A percentile compares a stretch with the other conserved stretches of the same genome.
Conservation (phyloP, 2,113 vertebrate genomes). For the Actinemys pallida region DNA sequence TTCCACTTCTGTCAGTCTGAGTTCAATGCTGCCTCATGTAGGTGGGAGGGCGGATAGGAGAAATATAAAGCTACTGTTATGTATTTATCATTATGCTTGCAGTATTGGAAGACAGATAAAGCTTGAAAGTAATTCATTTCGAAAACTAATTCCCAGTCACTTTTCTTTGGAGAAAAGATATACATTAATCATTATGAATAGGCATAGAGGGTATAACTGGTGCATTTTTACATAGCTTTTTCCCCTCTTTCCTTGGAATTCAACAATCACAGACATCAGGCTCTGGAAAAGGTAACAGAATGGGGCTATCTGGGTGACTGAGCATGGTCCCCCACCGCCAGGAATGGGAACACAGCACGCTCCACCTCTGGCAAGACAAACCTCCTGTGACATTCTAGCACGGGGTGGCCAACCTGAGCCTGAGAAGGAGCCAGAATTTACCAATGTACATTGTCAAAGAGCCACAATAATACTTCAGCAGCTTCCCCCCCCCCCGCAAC, state of each 20-base stretch:
- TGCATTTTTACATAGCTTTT: not conserved
- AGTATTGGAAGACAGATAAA: constrained; percentile 35
- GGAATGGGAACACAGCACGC: not conserved
- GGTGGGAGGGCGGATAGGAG: not conserved
- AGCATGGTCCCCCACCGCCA: not conserved
- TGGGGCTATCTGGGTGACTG: not conserved
- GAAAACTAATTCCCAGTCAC: constrained; percentile 61
- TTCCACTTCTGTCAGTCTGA: not conserved
- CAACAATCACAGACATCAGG: not conserved
- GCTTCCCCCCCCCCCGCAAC: too few species aligned
- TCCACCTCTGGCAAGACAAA: not conserved
- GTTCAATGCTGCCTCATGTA: not conserved
- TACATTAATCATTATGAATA: constrained; percentile 51
- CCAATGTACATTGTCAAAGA: too few species aligned
- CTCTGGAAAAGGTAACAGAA: not conserved
- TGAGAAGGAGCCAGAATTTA: too few species aligned
- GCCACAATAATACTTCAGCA: too few species aligned
- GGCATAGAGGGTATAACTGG: constrained; percentile 4
- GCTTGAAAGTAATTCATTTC: constrained; percentile 42
- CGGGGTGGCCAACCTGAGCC: too few species aligned
- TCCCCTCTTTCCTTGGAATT: not conserved
- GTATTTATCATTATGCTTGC: not conserved
- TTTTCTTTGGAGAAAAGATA: constrained; percentile 55
- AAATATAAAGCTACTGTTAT: constrained; percentile 8
- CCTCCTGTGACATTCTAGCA: not conserved